Evolutionary conservation across 2,888 invertebrate genomes (phyloP).

Genomic region (Andrena bucephala): DNA sequence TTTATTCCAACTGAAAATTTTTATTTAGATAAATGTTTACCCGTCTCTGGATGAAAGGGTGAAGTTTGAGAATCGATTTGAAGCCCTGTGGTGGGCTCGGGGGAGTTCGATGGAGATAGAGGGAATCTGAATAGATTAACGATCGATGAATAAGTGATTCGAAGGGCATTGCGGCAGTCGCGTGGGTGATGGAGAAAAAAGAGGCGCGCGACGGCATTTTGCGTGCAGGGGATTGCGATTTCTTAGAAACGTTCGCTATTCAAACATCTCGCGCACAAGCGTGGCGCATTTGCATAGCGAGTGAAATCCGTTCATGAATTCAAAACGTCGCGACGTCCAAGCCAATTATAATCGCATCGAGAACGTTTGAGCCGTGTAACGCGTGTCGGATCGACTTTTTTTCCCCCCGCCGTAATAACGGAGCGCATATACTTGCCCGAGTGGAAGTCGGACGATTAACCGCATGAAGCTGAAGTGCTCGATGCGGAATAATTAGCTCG

Average conservation of each 20-base stretch:
- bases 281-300: conserved; percentile 42
- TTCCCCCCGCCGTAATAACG: conserved; percentile 7
- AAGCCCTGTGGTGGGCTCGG: no score
- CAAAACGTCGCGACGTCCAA: conserved; percentile 9
- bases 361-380: conserved; percentile 30
- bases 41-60: no score
- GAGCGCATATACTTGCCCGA: neutral
- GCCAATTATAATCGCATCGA: conserved; percentile 49
- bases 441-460: neutral
- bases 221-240: conserved; percentile 51
- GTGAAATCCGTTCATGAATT: conserved; percentile 16
- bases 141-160: neutral
- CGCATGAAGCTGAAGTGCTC: neutral
- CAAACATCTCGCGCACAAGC: conserved; percentile 40
- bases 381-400: conserved; percentile 15
- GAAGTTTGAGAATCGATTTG: no score
- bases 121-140: neutral
- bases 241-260: conserved; percentile 45
- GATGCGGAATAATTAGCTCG: neutral
- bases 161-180: neutral
- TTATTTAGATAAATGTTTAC: no score
- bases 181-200: neutral
- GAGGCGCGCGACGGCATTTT: conserved; percentile 2
- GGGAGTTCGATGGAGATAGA: neutral
- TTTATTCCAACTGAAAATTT: no score